phyloP scores from a whole-genome alignment of 1,140 invertebrate species.

The Leptinotarsa texana region DNA sequence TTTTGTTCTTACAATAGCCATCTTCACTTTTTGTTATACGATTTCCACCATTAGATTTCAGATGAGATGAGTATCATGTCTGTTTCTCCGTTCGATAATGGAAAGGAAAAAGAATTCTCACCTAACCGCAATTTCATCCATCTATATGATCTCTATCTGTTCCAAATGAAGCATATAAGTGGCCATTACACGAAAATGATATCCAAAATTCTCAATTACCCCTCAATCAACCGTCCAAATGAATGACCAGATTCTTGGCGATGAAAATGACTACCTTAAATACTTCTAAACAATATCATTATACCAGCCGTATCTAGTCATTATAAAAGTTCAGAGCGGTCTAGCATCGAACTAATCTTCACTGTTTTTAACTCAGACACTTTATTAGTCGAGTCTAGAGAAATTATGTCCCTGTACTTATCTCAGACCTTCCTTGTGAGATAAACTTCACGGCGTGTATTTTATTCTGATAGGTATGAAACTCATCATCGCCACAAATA shows the following conservation, averaged over 20 bases:
- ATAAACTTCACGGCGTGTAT: too few relatives aligned
- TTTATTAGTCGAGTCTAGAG: background rate
- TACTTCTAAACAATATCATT: conserved; percentile 1
- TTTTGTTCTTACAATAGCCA: too few relatives aligned
- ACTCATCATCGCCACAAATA: too few relatives aligned
- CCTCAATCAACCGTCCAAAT: background rate
- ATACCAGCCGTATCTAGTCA: background rate
- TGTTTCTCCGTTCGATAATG: too few relatives aligned
- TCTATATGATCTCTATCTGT: background rate
- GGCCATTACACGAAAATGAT: background rate
- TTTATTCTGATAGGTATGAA: too few relatives aligned
- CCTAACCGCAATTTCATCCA: background rate
- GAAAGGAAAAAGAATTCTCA: background rate
- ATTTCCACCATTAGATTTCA: too few relatives aligned
- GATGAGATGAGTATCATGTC: too few relatives aligned
- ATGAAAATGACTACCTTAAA: conserved; percentile 6
- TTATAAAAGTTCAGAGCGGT: background rate
- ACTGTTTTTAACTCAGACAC: background rate
- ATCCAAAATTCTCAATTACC: conserved; percentile 3
- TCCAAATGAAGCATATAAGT: conserved; percentile 2
- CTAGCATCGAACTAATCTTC: background rate
- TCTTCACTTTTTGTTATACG: too few relatives aligned
- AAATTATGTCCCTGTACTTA: background rate
- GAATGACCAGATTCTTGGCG: background rate
- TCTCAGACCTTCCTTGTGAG: too few relatives aligned